Percentiles rank a stretch among this genome's conserved stretches.
Evolutionary conservation across 2,113 vertebrate species (phyloP).

Genomic region (Ictalurus punctatus): DNA sequence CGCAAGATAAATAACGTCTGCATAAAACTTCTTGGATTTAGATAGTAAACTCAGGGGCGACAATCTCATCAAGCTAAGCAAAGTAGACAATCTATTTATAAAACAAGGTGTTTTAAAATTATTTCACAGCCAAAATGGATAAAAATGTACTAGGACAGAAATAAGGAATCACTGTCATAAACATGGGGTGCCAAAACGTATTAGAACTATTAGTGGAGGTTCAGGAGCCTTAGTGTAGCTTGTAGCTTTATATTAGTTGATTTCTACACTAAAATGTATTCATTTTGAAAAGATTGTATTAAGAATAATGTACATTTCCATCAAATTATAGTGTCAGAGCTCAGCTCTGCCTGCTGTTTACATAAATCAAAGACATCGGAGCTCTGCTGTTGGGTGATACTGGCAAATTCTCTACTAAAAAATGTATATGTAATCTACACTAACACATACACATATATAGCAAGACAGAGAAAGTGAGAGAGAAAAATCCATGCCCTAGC

Average conservation of each 20-base stretch:
- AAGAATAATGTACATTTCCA: neutral
- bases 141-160: neutral
- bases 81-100: neutral
- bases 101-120: neutral
- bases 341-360: neutral
- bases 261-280: neutral
- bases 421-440: neutral
- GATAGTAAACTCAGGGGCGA: neutral
- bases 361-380: neutral
- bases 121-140: neutral
- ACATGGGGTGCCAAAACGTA: neutral
- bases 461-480: neutral
- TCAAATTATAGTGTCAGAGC: neutral
- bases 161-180: neutral
- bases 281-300: neutral
- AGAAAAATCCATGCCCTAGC: neutral
- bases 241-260: neutral
- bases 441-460: neutral
- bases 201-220: too few relatives aligned
- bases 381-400: neutral
- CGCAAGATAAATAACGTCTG: neutral
- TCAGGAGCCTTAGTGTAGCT: neutral
- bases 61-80: neutral
- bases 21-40: neutral
- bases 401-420: neutral